Evolutionary conservation across 2,888 invertebrate species (phyloP), one percentile per base, ranked within the genome.

Genomic region (Homarus gammarus): DNA sequence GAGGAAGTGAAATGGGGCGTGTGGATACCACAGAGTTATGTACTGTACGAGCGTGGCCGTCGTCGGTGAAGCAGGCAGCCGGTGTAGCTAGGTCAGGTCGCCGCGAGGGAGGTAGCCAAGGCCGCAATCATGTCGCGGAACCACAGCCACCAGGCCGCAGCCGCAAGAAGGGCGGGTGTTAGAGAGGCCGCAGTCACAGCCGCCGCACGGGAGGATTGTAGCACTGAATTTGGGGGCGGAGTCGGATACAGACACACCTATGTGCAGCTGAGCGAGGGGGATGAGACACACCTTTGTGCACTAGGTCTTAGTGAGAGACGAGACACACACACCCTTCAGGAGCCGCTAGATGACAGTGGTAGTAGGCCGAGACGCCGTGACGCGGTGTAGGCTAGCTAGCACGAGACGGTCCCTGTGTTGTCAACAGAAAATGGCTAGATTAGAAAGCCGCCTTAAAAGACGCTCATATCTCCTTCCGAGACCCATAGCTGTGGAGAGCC

Each of bases 1-100:
- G 82, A 82, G 87, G 38, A 82, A 87, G 68, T 87, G 81, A 82
- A 87, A 51, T 82, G 78, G 81, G 81, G 72, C 56, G 87, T 78
- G 82, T 70, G 86, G 68, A 78, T 44, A 27, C 86, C 86, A 79
- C 79, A 86, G 86, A 86, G 86, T 85, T n/a, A 51, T 56, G 61
- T 22, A 36, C 6, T n/a, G 33, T 27, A 27, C 40, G 31, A 22
- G 22, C 70, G 83, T 49, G 49, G 31, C 73, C n/a, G 64, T n/a
- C 31, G 64, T n/a, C 31, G 64, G 27, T n/a, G 64, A 64, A 64
- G 64, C 64, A 64, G 64, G 31, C 70, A 84, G 75, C 75, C 44
- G 68, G 44, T 49, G 68, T 44, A 68, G 85, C 77, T 40, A 51
- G 56, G 85, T 68, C 38, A 75, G 75, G 75, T 31, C 75, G 75